Conservation (phyloP, 2,797 vertebrate genomes). For the Pseudochirops cupreus region DNA sequence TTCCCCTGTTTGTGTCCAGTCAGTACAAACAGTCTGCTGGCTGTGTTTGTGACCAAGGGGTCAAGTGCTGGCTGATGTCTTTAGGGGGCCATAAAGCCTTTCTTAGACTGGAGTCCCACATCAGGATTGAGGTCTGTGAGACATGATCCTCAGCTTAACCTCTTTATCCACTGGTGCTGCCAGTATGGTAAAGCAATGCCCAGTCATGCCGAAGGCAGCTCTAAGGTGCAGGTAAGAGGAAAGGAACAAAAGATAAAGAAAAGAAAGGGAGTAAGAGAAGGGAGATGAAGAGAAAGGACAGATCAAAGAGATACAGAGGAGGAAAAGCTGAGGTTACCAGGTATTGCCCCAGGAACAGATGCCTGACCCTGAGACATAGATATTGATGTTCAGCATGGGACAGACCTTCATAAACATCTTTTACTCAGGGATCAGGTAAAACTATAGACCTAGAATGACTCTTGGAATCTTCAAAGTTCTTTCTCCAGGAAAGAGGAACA, state of each 20-base stretch:
- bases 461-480: not conserved
- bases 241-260: not conserved
- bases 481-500: not conserved
- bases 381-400: not conserved
- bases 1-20: not conserved
- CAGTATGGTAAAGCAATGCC: not conserved
- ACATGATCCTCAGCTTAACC: not conserved
- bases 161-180: not conserved
- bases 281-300: not conserved
- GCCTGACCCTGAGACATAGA: not conserved
- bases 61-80: not conserved
- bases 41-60: not conserved
- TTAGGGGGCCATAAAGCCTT: not conserved
- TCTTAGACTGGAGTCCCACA: not conserved
- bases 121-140: not conserved
- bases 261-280: not conserved
- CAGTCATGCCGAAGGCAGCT: not conserved
- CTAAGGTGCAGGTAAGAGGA: not conserved
- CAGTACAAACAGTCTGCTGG: not conserved
- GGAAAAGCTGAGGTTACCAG: not conserved
- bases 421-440: not conserved
- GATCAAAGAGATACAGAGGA: not conserved
- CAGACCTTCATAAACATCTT: not conserved
- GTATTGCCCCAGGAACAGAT: not conserved
- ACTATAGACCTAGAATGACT: not conserved